Evolutionary conservation across 2,888 invertebrate genomes (phyloP).

Genomic region (Drosophila pegasa): DNA sequence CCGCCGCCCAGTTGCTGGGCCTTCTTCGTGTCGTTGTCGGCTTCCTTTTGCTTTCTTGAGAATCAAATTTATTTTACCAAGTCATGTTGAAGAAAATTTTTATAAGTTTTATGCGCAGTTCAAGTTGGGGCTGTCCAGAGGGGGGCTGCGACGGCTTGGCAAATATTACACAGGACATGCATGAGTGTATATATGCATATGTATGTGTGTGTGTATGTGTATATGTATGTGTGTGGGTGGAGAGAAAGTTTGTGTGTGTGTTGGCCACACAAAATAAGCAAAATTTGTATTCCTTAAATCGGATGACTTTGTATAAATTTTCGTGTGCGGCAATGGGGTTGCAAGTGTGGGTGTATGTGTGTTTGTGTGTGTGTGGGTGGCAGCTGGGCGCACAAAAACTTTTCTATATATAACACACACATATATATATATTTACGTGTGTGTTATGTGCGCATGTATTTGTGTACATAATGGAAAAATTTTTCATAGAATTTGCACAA

Average conservation of each 20-base stretch:
- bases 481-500: constrained; percentile 84
- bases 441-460: constrained; percentile 59
- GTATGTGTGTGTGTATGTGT: constrained; percentile 27
- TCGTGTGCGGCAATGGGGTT: constrained; percentile 80
- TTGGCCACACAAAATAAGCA: constrained; percentile 75
- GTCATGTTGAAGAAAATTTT: constrained; percentile 84
- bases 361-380: constrained; percentile 50
- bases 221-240: constrained; percentile 37
- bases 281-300: constrained; percentile 84
- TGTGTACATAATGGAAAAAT: constrained; percentile 82
- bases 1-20: constrained; percentile 29
- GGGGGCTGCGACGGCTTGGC: constrained; percentile 37
- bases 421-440: constrained; percentile 9
- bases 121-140: constrained; percentile 55
- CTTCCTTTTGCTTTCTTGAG: constrained; percentile 80
- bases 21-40: constrained; percentile 59
- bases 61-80: constrained; percentile 84
- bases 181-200: constrained; percentile 23
- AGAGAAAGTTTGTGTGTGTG: constrained; percentile 50
- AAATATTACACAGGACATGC: constrained; percentile 57
- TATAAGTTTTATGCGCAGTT: constrained; percentile 82
- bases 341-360: constrained; percentile 43
- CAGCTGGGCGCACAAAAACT: constrained; percentile 72
- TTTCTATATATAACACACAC: constrained; percentile 45
- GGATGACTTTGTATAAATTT: constrained; percentile 84